phyloP scores from a whole-genome alignment of 92 coral and sea anemone species.

The Actinernus sp. region DNA sequence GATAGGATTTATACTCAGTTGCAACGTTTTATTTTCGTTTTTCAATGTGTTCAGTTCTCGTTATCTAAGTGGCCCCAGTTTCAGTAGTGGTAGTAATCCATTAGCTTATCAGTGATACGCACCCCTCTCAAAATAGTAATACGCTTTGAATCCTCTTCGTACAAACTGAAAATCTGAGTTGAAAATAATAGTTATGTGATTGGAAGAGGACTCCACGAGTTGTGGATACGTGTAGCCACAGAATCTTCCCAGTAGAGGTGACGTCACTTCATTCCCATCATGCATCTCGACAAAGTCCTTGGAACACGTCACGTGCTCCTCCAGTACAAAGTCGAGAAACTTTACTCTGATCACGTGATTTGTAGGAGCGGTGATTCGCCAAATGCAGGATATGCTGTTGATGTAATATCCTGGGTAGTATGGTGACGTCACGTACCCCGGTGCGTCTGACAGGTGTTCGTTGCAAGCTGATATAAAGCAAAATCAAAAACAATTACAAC shows the following conservation, averaged over 20 bases:
- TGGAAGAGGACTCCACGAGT: constrained; percentile 45
- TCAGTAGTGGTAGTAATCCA: no score
- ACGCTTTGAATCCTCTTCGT: constrained; percentile 17
- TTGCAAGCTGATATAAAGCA: constrained; percentile 11
- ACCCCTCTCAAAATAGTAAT: constrained; percentile 3
- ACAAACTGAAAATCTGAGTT: constrained; percentile 23
- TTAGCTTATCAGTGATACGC: no score
- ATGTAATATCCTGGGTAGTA: constrained; percentile 76
- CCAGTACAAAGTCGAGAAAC: constrained; percentile 50
- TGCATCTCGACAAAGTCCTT: constrained; percentile 69
- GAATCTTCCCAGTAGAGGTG: constrained; percentile 48
- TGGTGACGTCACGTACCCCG: constrained; percentile 72
- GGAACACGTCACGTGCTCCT: constrained; percentile 54
- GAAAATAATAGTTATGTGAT: constrained; percentile 63
- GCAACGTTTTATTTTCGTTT: no score
- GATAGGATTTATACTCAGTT: no score
- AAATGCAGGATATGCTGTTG: constrained; percentile 54
- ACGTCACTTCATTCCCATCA: constrained; percentile 39
- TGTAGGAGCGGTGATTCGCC: constrained; percentile 60
- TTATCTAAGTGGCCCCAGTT: no score
- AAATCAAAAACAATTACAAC: background rate
- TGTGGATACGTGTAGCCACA: constrained; percentile 73
- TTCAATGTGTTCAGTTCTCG: no score
- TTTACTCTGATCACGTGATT: constrained; percentile 61
- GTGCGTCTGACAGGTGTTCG: constrained; percentile 5